A percentile compares a stretch with the other conserved stretches of the same genome.
Evolutionary conservation across 1,140 invertebrate genomes (phyloP).

Genomic region (Drosophila mayri): DNA sequence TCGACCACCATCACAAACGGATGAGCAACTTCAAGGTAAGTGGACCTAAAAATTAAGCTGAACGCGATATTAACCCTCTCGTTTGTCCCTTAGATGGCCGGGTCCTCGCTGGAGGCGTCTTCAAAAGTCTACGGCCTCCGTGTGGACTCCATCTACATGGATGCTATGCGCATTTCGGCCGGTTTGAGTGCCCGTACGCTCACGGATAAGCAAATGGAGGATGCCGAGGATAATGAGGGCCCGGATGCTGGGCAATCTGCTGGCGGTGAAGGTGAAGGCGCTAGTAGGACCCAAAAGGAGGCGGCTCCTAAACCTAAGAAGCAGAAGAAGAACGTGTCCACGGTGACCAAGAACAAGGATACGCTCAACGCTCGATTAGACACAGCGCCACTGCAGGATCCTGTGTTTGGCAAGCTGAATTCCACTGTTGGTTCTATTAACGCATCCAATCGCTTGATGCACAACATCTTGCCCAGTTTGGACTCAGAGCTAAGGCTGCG

Average conservation of each 20-base stretch:
- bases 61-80: neutral
- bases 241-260: constrained; percentile 34
- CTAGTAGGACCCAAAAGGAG: neutral
- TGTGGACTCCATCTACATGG: constrained; percentile 89
- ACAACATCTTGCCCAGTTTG: constrained; percentile 74
- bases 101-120: constrained; percentile 90
- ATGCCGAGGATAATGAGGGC: constrained; percentile 66
- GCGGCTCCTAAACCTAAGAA: constrained; percentile 68
- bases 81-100: constrained; percentile 85
- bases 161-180: constrained; percentile 89
- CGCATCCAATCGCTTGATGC: constrained; percentile 79
- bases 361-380: constrained; percentile 78
- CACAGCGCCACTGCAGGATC: constrained; percentile 77
- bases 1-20: constrained; percentile 87
- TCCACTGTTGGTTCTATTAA: constrained; percentile 81
- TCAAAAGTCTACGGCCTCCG: constrained; percentile 91
- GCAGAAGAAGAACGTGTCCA: constrained; percentile 76
- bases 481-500: constrained; percentile 70
- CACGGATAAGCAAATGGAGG: constrained; percentile 58
- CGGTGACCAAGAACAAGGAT: constrained; percentile 85
- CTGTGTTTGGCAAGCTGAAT: constrained; percentile 82
- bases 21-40: constrained; percentile 88
- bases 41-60: neutral
- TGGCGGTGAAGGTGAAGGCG: constrained; percentile 26
- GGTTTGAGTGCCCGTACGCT: constrained; percentile 85